Evolutionary conservation across 2,113 vertebrate species (phyloP).

Genomic region (Myocastor coypus): DNA sequence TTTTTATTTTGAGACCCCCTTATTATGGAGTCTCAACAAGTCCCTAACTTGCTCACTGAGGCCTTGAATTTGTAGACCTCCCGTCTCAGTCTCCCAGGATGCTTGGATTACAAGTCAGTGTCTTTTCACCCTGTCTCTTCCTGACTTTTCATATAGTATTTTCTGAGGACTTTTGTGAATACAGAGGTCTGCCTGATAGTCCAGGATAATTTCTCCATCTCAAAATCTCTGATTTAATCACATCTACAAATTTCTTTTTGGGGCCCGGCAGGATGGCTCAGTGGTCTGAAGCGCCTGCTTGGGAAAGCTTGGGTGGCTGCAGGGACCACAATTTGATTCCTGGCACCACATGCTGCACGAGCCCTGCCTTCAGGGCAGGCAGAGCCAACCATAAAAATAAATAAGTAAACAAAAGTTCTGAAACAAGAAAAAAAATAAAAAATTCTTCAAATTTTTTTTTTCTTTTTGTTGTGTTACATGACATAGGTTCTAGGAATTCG

Average conservation of each 20-base stretch:
- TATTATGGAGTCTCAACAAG: neutral
- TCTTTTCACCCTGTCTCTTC: neutral
- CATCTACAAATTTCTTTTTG: neutral
- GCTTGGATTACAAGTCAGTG: neutral
- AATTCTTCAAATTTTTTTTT: no score
- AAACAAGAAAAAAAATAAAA: no score
- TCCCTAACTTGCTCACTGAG: neutral
- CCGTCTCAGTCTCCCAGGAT: neutral
- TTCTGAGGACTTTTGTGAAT: neutral
- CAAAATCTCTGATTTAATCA: neutral
- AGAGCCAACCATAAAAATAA: no score
- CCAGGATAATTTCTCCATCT: neutral
- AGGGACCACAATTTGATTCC: no score
- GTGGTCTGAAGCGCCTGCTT: no score
- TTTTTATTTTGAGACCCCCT: neutral
- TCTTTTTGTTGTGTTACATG: neutral
- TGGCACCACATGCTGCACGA: no score
- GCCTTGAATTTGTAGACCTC: neutral
- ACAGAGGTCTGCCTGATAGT: neutral
- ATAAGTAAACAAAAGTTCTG: no score
- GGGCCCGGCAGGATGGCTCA: no score
- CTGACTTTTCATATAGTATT: neutral
- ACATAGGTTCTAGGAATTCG: neutral
- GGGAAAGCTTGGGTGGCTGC: no score
- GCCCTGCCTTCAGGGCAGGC: no score